These are phyloP conservation scores for Hydropsyche tenuis DNA, from an alignment of 1,140 invertebrate species.

Conservation along the genomic window DNA sequence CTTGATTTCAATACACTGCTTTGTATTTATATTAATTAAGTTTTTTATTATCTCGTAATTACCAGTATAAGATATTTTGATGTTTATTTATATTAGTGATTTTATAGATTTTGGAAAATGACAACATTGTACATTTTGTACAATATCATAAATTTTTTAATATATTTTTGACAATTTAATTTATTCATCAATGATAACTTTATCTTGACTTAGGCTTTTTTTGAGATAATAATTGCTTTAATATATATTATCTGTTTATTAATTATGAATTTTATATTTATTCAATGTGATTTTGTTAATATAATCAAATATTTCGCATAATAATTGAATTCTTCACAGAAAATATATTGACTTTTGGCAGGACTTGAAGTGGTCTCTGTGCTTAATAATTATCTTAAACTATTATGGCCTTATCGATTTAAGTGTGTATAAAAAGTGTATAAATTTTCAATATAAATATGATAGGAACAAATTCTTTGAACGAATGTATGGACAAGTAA, in stretches of 20 bases:
- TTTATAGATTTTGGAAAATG: no score
- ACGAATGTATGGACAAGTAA: conserved; percentile 3
- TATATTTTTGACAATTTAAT: no score
- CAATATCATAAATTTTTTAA: no score
- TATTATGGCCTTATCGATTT: conserved; percentile 45
- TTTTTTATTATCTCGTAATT: background rate
- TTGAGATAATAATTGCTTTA: no score
- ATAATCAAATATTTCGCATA: no score
- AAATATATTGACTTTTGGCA: conserved; percentile 48
- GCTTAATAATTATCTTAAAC: conserved; percentile 33
- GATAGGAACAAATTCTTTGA: conserved; percentile 31
- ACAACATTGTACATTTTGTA: no score
- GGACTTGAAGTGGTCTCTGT: conserved; percentile 30
- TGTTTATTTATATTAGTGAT: background rate
- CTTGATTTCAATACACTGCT: no score
- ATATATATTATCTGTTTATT: no score
- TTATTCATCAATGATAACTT: no score
- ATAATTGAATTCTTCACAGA: conserved; percentile 35
- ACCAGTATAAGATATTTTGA: background rate
- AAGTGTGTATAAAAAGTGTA: conserved; percentile 36
- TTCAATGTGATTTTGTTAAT: no score
- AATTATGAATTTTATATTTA: no score
- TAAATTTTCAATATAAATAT: background rate
- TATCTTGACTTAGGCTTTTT: no score
- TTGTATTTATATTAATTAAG: conserved; percentile 4